Conservation (phyloP, 2,888 invertebrate species). For the Hypomecis punctinalis region DNA sequence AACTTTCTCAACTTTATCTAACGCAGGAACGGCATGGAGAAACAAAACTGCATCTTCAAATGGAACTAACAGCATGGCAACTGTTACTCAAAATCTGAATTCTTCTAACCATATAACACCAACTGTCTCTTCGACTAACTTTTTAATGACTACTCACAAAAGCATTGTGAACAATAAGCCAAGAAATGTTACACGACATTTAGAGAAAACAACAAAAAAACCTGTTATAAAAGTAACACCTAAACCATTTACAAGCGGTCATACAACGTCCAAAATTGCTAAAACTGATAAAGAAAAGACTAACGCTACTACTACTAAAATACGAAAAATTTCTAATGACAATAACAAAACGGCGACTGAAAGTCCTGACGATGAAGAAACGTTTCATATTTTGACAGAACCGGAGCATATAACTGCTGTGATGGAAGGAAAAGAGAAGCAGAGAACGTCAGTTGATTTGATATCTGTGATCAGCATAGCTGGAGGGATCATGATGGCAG, state of each 20-base stretch:
- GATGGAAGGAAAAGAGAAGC: constrained; percentile 75
- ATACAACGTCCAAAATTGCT: constrained; percentile 32
- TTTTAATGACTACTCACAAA: constrained; percentile 55
- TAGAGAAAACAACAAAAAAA: constrained; percentile 43
- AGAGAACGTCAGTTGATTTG: constrained; percentile 72
- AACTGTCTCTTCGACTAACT: constrained; percentile 39
- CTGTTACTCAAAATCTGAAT: constrained; percentile 60
- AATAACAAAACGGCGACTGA: constrained; percentile 65
- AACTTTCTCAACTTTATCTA: constrained; percentile 40
- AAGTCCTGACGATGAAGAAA: constrained; percentile 71
- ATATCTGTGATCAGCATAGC: constrained; percentile 81
- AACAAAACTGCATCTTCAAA: constrained; percentile 51
- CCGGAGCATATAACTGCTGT: constrained; percentile 83
- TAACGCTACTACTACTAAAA: constrained; percentile 53
- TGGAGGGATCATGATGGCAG: constrained; percentile 80
- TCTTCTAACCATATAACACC: constrained; percentile 65
- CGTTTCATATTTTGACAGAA: constrained; percentile 84
- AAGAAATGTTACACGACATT: constrained; percentile 35
- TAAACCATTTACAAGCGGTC: constrained; percentile 33
- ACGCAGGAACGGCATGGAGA: constrained; percentile 43
- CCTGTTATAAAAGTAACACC: constrained; percentile 42
- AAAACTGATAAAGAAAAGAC: constrained; percentile 45
- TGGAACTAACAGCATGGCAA: constrained; percentile 79
- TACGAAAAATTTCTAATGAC: constrained; percentile 39
- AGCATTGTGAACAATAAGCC: constrained; percentile 33